Evolutionary conservation across 2,888 invertebrate species (phyloP).

Genomic region (Neoascia interrupta): DNA sequence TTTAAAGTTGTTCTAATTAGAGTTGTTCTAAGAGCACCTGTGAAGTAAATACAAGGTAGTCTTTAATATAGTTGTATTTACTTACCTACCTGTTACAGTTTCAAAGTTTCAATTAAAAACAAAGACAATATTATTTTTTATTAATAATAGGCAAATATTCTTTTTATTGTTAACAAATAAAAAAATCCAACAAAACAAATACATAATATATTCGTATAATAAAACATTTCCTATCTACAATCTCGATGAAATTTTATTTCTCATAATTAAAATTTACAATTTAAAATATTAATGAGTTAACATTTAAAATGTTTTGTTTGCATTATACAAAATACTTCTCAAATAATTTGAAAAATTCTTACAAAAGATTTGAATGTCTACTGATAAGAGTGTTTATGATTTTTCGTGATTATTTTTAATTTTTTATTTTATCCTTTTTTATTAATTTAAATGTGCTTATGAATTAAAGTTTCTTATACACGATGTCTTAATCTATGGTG

Average conservation of each 20-base stretch:
- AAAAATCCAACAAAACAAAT: constrained; percentile 35
- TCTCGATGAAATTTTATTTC: not conserved
- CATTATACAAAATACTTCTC: constrained; percentile 10
- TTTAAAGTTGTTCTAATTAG: no score
- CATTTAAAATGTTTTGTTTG: not conserved
- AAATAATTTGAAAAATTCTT: constrained; percentile 3
- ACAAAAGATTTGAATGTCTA: constrained; percentile 16
- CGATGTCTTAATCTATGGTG: constrained; percentile 43
- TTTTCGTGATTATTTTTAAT: not conserved
- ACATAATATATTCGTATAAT: not conserved
- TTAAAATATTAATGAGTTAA: not conserved
- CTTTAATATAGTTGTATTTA: no score
- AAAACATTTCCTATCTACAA: constrained; percentile 39
- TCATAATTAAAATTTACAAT: not conserved
- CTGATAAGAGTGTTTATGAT: not conserved
- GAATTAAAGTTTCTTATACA: constrained; percentile 51
- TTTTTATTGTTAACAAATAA: constrained; percentile 47
- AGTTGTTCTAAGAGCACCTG: no score
- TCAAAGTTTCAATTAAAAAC: no score
- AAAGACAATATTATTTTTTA: no score
- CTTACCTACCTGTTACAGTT: no score
- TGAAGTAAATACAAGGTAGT: no score
- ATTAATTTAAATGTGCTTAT: constrained; percentile 43
- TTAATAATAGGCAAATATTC: no score
- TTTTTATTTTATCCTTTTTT: constrained; percentile 15